Evolutionary conservation across 2,113 vertebrate genomes (phyloP).

Genomic region (Campylomormyrus numenius): DNA sequence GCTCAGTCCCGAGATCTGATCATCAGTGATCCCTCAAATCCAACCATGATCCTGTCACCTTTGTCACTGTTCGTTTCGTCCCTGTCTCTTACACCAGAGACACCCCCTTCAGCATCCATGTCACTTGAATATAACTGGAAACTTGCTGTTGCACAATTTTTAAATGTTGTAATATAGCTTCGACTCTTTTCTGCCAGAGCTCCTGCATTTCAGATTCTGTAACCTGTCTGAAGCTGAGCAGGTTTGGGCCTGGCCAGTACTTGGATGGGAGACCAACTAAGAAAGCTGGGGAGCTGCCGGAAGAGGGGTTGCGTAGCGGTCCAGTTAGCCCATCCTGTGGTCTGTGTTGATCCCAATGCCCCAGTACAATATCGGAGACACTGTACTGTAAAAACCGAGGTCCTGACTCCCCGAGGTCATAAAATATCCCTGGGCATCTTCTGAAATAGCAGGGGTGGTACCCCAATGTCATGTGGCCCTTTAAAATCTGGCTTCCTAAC

Average conservation of each 20-base stretch:
- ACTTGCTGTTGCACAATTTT: background rate
- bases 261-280: background rate
- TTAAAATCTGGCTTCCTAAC: background rate
- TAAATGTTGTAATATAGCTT: background rate
- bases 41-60: background rate
- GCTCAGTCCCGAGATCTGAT: background rate
- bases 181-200: background rate
- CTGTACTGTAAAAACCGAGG: background rate
- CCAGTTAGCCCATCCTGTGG: background rate
- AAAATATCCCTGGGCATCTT: background rate
- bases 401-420: background rate
- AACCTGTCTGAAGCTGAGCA: background rate
- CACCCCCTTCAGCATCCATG: background rate
- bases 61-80: background rate
- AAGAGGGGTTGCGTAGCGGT: background rate
- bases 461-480: background rate
- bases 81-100: background rate
- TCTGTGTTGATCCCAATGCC: background rate
- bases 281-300: background rate
- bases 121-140: background rate
- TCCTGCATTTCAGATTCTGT: background rate
- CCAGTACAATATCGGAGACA: background rate
- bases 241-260: background rate
- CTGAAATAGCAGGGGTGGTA: background rate
- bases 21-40: background rate